Evolutionary conservation across 2,888 invertebrate genomes (phyloP).

Genomic region (Chymomyza caudatula): DNA sequence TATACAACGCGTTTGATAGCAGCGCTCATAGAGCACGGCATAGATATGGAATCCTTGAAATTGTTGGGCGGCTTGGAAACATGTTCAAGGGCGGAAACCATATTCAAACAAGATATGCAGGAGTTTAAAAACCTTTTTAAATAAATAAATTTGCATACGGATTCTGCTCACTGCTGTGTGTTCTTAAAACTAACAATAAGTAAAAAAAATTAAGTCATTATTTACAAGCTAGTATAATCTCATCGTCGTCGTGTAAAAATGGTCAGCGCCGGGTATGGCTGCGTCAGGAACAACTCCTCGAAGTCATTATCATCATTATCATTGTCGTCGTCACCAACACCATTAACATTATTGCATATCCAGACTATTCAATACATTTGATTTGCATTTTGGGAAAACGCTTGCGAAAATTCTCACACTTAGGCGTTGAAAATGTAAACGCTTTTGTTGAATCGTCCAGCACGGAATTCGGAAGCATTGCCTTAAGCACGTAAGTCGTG

Average conservation of each 20-base stretch:
- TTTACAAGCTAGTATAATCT: conserved; percentile 64
- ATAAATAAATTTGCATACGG: conserved; percentile 45
- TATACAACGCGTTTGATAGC: conserved; percentile 87
- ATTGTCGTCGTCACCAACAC: no score
- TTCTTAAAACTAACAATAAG: conserved; percentile 49
- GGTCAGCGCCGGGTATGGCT: not conserved
- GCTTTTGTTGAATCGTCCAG: conserved; percentile 42
- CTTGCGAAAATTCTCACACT: conserved; percentile 75
- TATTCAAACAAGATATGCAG: conserved; percentile 43
- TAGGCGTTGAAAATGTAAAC: conserved; percentile 74
- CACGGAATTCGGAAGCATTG: conserved; percentile 48
- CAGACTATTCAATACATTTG: conserved; percentile 54
- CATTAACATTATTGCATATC: conserved; percentile 23
- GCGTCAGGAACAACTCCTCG: not conserved
- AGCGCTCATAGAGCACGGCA: conserved; percentile 84
- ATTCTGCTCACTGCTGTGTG: conserved; percentile 13
- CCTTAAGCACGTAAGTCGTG: conserved; percentile 73
- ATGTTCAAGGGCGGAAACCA: not conserved
- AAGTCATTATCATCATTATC: conserved; percentile 53
- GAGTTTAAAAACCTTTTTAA: conserved; percentile 71
- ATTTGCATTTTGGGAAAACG: conserved; percentile 75
- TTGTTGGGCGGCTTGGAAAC: conserved; percentile 18
- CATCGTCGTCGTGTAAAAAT: conserved; percentile 33
- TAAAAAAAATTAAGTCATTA: conserved; percentile 54
- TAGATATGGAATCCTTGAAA: conserved; percentile 39